Evolutionary conservation across 2,797 vertebrate genomes (phyloP).

Genomic region (Hephaestus fuliginosus): DNA sequence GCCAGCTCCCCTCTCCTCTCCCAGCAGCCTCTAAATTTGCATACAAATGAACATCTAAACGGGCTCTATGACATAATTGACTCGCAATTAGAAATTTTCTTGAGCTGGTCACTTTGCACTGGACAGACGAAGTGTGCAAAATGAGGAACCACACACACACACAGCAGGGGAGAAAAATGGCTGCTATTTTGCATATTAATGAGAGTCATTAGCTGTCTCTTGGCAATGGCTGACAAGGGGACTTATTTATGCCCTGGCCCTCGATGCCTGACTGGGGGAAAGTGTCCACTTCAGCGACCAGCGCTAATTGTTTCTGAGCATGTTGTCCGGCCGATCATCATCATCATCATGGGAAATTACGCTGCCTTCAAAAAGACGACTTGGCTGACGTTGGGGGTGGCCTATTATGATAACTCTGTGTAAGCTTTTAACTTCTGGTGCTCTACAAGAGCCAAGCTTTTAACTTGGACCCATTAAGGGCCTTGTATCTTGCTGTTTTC

Average conservation of each 20-base stretch:
- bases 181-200: slow-evolving; percentile 92
- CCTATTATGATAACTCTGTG: slow-evolving; percentile 82
- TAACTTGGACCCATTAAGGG: slow-evolving; percentile 74
- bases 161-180: slow-evolving; percentile 72
- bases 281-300: slow-evolving; percentile 84
- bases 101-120: slow-evolving; percentile 88
- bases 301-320: slow-evolving; percentile 89
- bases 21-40: slow-evolving; percentile 83
- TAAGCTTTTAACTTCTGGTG: slow-evolving; percentile 83
- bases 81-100: slow-evolving; percentile 91
- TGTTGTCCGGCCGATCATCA: slow-evolving; percentile 85
- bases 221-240: slow-evolving; percentile 88
- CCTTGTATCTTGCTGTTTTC: slow-evolving; percentile 67
- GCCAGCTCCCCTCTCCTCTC: slow-evolving; percentile 69
- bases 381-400: slow-evolving; percentile 78
- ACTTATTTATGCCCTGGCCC: slow-evolving; percentile 87
- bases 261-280: slow-evolving; percentile 82
- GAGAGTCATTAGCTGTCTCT: slow-evolving; percentile 90
- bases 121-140: slow-evolving; percentile 80
- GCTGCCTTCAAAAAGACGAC: slow-evolving; percentile 73
- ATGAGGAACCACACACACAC: slow-evolving; percentile 68
- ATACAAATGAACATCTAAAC: slow-evolving; percentile 92
- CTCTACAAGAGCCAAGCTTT: slow-evolving; percentile 79
- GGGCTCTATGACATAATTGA: slow-evolving; percentile 92
- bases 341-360: slow-evolving; percentile 85